Evolutionary conservation across 2,113 vertebrate genomes (phyloP), one percentile per base, ranked within the genome.

Genomic region (Prochilodus magdalenae): DNA sequence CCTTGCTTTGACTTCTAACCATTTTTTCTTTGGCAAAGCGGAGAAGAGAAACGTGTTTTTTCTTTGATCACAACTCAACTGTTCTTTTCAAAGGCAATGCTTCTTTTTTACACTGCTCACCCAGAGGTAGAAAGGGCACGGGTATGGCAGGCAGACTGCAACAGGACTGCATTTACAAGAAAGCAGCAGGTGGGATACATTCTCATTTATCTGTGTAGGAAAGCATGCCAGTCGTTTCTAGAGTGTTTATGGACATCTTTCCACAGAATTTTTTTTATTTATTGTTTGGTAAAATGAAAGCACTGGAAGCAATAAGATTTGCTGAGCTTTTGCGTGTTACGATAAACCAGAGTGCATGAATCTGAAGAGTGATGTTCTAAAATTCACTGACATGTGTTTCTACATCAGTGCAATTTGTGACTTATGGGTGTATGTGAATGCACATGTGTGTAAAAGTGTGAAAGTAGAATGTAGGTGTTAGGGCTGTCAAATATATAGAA

Each of bases 61-160:
- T 80, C 84, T 87, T 87, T 87, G 74, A 85, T 79, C 62, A 59
- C 44, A 53, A 75, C 74, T 84, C 77, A 83, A 77, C 62, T 40
- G 40, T 79, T 63, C 55, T 67, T 82, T 82, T 87, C 75, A 73
- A 77, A 85, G 36, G 70, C 33, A 78, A 67, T 73, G 33, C 33
- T 47, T 59, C 55, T 30, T 63, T 51, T 80, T 73, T 71, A 44
- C 14, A 74, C 20, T 18, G 6, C 15, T 36, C 62, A 78, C n/a
- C 36, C 29, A 27, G 57, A 65, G 65, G 80, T 79, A 77, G 55
- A 83, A 84, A 78, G 81, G 72, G 65, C 65, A 79, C 22, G 24
- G 71, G 47, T 66, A 65, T 73, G 75, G 57, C 70, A 75, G 40
- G 57, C 75, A 81, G 78, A 73, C 71, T 66, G 65, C 49, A 75